Conservation (phyloP, 2,797 vertebrate species). For the Microctenopoma lineatum region DNA sequence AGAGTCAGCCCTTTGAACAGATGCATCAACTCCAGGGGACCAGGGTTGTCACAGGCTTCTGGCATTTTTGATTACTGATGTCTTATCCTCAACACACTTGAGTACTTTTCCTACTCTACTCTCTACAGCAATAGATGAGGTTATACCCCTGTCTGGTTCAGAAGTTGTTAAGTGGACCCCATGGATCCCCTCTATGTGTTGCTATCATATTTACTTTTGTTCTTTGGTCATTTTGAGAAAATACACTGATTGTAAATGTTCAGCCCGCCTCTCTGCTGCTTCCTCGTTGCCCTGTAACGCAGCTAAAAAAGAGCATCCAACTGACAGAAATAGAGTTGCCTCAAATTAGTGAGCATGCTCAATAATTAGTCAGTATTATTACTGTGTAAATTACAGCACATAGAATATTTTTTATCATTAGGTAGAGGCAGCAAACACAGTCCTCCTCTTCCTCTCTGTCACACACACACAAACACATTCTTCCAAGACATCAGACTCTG, state of each 20-base stretch:
- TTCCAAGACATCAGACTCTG: slow-evolving; percentile 53
- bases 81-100: not conserved
- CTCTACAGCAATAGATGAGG: not conserved
- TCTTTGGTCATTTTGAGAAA: too few species aligned
- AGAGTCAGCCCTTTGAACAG: not conserved
- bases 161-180: not conserved
- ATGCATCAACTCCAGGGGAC: not conserved
- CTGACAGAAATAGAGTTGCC: not conserved
- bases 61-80: not conserved
- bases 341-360: not conserved
- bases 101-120: not conserved
- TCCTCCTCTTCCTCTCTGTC: not conserved
- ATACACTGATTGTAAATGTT: too few species aligned
- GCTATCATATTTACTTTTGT: too few species aligned
- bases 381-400: not conserved
- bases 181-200: not conserved
- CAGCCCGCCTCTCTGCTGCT: too few species aligned
- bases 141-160: not conserved
- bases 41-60: not conserved
- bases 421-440: slow-evolving; percentile 2
- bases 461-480: slow-evolving; percentile 22
- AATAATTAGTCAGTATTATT: not conserved
- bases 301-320: not conserved
- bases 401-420: too few species aligned
- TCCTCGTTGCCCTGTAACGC: not conserved